Conservation (phyloP, 2,113 vertebrate species). For the Cisticola juncidis region DNA sequence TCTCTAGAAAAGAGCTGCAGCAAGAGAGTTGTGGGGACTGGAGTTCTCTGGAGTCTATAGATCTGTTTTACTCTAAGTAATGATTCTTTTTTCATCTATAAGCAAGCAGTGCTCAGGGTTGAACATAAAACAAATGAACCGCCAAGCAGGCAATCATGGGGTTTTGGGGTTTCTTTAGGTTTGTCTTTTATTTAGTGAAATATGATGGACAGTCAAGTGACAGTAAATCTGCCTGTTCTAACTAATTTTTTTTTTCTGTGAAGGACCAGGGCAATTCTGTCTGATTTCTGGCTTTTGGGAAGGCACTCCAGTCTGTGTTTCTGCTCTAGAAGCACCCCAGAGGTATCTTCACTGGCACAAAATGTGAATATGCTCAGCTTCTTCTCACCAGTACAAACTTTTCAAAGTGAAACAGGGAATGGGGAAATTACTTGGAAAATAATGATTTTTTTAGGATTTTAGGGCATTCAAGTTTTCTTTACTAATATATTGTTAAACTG, state of each 20-base stretch:
- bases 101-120: not conserved
- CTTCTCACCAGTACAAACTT: not conserved
- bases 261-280: not conserved
- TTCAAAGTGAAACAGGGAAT: not conserved
- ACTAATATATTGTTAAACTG: not conserved
- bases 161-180: not conserved
- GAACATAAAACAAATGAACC: not conserved
- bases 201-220: not conserved
- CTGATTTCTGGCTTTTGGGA: not conserved
- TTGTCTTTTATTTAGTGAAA: not conserved
- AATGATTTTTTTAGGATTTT: not conserved
- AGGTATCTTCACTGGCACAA: not conserved
- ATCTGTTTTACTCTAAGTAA: not conserved
- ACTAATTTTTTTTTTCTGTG: not conserved
- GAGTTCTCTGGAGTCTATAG: not conserved
- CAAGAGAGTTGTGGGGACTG: not conserved
- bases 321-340: not conserved
- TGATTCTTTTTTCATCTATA: not conserved
- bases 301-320: not conserved
- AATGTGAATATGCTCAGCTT: not conserved
- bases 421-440: not conserved
- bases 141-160: rapidly evolving
- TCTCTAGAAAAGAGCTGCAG: not conserved
- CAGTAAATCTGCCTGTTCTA: not conserved
- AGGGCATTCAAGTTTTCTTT: not conserved